Evolutionary conservation across 2,888 invertebrate genomes (phyloP).

Genomic region (Troilus luridus): DNA sequence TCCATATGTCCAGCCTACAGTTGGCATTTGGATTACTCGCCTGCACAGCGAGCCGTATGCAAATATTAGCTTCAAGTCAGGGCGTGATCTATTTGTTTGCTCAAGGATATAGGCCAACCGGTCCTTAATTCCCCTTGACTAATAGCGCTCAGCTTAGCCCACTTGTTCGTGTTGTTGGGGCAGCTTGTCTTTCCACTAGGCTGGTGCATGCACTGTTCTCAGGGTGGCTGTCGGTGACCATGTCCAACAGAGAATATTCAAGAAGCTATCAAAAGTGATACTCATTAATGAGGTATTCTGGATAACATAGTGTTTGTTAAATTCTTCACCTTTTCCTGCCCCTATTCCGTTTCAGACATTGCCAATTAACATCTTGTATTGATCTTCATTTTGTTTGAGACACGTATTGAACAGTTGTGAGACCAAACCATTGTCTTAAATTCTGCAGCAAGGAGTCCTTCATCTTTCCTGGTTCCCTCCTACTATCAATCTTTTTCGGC

Average conservation of each 20-base stretch:
- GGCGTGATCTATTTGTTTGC: slow-evolving; percentile 41
- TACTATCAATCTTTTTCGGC: no score
- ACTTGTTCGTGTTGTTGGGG: slow-evolving; percentile 1
- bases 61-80: slow-evolving; percentile 7
- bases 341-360: no score
- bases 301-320: no score
- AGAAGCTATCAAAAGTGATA: neutral
- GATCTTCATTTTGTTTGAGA: no score
- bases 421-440: no score
- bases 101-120: slow-evolving; percentile 7
- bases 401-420: no score
- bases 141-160: slow-evolving; percentile 1
- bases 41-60: neutral
- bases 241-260: neutral
- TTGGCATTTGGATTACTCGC: slow-evolving; percentile 3
- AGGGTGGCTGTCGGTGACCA: neutral
- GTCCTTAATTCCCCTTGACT: slow-evolving; percentile 8
- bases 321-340: no score
- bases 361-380: no score
- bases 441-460: no score
- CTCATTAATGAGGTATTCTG: no score
- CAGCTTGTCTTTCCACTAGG: neutral
- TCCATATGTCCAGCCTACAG: neutral
- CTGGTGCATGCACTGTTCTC: neutral
- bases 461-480: no score